Percentiles rank a stretch among this genome's conserved stretches.
Conservation (phyloP, 2,797 vertebrate species). For the Spea hammondii region DNA sequence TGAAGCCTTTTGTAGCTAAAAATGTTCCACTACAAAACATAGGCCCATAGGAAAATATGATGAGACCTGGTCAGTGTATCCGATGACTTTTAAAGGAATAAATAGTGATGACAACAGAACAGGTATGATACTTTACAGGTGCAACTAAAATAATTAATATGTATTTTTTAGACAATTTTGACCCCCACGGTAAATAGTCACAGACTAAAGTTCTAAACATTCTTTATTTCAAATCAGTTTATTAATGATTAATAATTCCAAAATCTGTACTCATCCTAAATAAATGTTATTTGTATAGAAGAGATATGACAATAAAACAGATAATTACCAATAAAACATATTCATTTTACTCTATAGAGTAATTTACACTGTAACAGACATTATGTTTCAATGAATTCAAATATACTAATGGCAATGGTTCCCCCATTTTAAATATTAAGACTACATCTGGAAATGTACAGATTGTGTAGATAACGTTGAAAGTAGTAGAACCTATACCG, state of each 20-base stretch:
- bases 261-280: too few species aligned
- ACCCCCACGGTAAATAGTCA: too few species aligned
- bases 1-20: slow-evolving; percentile 33
- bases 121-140: too few species aligned
- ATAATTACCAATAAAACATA: neutral
- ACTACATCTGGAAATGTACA: neutral
- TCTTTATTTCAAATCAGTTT: too few species aligned
- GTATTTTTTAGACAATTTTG: too few species aligned
- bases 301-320: neutral
- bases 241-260: too few species aligned
- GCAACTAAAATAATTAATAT: too few species aligned
- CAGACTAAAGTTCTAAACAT: too few species aligned
- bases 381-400: neutral
- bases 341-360: neutral
- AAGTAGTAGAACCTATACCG: too few species aligned
- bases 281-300: too few species aligned
- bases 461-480: too few species aligned
- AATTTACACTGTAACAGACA: neutral
- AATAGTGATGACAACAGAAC: neutral
- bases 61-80: neutral
- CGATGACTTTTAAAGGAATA: neutral
- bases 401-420: neutral
- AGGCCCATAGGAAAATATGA: slow-evolving; percentile 20
- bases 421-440: neutral
- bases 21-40: slow-evolving; percentile 31